These are phyloP conservation scores for Drosophila vallismaia DNA, from an alignment of 2,888 invertebrate genomes.

Conservation along the genomic window DNA sequence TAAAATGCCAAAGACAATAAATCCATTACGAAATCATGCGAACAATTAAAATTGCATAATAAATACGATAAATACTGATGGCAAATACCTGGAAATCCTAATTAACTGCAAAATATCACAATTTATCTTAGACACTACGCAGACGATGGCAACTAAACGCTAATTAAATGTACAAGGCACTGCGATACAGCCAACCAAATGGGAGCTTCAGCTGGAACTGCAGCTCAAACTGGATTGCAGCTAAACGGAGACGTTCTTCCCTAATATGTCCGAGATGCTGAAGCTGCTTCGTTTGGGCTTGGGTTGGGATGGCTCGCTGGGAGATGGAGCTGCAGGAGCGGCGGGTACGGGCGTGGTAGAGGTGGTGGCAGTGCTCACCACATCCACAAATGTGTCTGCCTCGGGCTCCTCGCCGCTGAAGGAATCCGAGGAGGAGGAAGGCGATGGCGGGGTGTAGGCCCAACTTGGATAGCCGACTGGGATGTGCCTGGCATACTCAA, in stretches of 20 bases:
- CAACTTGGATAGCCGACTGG: constrained; percentile 66
- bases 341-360: neutral
- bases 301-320: constrained; percentile 36
- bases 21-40: constrained; percentile 73
- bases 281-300: constrained; percentile 80
- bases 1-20: constrained; percentile 71
- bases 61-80: constrained; percentile 76
- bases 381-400: constrained; percentile 74
- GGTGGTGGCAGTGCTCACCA: constrained; percentile 61
- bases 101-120: constrained; percentile 78
- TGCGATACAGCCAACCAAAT: constrained; percentile 47
- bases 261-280: constrained; percentile 82
- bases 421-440: constrained; percentile 56
- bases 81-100: constrained; percentile 74
- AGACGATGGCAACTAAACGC: constrained; percentile 57
- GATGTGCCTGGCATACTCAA: constrained; percentile 72
- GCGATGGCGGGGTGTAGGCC: constrained; percentile 70
- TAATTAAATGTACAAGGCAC: constrained; percentile 75
- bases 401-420: constrained; percentile 53
- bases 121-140: constrained; percentile 58
- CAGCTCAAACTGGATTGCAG: constrained; percentile 7
- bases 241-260: constrained; percentile 61
- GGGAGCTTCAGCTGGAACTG: constrained; percentile 48
- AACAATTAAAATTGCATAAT: constrained; percentile 77
- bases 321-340: constrained; percentile 15